Percentiles rank a stretch among this genome's conserved stretches.
phyloP scores from a whole-genome alignment of 2,797 vertebrate genomes.

The Paratrypauchen microcephalus region DNA sequence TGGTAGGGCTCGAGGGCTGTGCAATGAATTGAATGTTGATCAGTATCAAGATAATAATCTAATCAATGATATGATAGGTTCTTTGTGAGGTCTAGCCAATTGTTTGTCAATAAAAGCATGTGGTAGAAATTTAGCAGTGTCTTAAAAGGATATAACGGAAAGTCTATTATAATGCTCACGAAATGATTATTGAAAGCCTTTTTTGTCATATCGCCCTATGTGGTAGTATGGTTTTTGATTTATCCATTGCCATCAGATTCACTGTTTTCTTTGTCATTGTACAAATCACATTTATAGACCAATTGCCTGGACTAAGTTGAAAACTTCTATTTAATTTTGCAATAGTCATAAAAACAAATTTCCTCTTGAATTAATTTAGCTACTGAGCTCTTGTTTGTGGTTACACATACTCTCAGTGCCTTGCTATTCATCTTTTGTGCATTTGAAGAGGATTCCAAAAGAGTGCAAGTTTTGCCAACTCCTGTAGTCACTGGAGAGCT shows the following conservation, averaged over 20 bases:
- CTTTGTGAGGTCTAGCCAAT: too few relatives aligned
- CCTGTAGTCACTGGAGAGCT: constrained; percentile 16
- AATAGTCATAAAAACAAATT: neutral
- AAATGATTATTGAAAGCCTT: too few relatives aligned
- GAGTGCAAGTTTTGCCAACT: constrained; percentile 15
- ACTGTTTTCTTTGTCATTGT: neutral
- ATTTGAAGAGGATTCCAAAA: constrained; percentile 10
- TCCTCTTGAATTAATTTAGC: neutral
- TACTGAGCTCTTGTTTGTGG: neutral
- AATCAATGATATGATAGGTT: too few relatives aligned
- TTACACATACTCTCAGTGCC: neutral
- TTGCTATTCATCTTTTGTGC: constrained; percentile 4
- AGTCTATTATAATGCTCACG: too few relatives aligned
- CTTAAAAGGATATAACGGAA: too few relatives aligned
- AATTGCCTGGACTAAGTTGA: neutral
- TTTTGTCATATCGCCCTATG: too few relatives aligned
- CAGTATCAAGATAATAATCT: neutral
- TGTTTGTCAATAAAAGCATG: too few relatives aligned
- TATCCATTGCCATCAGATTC: neutral
- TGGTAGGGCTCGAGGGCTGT: neutral
- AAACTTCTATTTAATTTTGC: neutral
- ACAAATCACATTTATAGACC: too few relatives aligned
- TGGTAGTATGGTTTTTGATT: neutral
- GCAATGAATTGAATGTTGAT: neutral
- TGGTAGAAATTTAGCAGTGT: too few relatives aligned